phyloP scores from a whole-genome alignment of 2,113 vertebrate genomes.

The Perognathus longimembris region DNA sequence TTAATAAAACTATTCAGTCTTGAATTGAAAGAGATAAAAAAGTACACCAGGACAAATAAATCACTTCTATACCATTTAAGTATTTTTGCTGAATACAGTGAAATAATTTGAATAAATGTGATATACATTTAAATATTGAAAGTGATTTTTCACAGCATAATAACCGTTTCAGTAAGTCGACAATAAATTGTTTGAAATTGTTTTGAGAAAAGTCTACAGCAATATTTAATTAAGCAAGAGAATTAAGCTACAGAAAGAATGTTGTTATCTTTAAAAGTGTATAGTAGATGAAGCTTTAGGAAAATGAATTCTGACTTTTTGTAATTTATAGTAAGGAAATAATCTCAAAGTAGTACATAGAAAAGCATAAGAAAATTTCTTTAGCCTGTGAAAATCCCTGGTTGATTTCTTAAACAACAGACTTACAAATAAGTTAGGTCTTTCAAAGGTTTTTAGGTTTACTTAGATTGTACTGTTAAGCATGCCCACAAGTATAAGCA shows the following conservation, averaged over 20 bases:
- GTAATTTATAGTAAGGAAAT: neutral
- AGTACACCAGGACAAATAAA: constrained; percentile 36
- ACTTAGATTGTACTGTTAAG: neutral
- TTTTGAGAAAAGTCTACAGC: constrained; percentile 79
- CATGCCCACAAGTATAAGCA: neutral
- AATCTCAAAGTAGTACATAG: neutral
- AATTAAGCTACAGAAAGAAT: constrained; percentile 41
- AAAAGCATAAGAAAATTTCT: constrained; percentile 7
- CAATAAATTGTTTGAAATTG: constrained; percentile 86
- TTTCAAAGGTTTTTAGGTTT: neutral
- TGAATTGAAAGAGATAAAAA: neutral
- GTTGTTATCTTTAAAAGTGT: constrained; percentile 68
- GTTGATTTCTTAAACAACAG: constrained; percentile 25
- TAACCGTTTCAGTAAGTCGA: constrained; percentile 85
- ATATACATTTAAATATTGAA: constrained; percentile 83
- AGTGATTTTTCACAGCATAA: constrained; percentile 85
- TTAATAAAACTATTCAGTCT: constrained; percentile 9
- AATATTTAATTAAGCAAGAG: constrained; percentile 84
- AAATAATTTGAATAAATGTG: constrained; percentile 77
- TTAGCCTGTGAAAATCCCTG: neutral
- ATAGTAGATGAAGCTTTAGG: constrained; percentile 66
- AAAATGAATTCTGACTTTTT: constrained; percentile 49
- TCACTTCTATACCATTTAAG: constrained; percentile 44
- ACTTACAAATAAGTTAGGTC: constrained; percentile 26
- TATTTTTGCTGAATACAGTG: constrained; percentile 49